Percentiles rank a stretch among this genome's conserved stretches.
phyloP scores from a whole-genome alignment of 2,113 vertebrate species.

The Puma concolor region DNA sequence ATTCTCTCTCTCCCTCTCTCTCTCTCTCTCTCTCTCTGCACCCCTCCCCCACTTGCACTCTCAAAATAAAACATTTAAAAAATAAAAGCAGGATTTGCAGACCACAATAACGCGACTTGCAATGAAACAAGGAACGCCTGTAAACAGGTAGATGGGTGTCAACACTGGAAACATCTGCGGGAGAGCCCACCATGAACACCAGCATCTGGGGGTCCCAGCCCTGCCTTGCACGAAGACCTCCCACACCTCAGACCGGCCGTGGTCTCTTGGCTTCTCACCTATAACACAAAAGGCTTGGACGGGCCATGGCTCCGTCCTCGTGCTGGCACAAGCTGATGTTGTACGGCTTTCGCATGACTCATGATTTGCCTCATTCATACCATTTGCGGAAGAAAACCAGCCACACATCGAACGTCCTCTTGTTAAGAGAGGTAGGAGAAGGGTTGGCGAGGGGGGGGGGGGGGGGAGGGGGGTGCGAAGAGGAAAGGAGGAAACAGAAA shows the following conservation, averaged over 20 bases:
- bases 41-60: neutral
- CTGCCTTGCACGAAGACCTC: neutral
- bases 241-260: neutral
- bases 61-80: neutral
- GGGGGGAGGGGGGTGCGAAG: no score
- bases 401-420: neutral
- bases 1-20: neutral
- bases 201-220: no score
- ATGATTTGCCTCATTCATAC: neutral
- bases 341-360: neutral
- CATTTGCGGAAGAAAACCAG: neutral
- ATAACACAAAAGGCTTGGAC: neutral
- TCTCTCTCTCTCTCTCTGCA: neutral
- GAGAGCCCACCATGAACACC: rapidly evolving
- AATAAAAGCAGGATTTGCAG: neutral
- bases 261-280: neutral
- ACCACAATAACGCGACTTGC: neutral
- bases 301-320: neutral
- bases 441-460: no score
- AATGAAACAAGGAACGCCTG: neutral
- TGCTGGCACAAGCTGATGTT: neutral
- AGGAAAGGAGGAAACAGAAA: neutral
- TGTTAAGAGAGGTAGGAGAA: neutral
- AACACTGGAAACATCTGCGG: neutral
- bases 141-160: neutral